Base-by-base conservation (phyloP, 1,140 invertebrate genomes). In the Globodera rostochiensis region DNA sequence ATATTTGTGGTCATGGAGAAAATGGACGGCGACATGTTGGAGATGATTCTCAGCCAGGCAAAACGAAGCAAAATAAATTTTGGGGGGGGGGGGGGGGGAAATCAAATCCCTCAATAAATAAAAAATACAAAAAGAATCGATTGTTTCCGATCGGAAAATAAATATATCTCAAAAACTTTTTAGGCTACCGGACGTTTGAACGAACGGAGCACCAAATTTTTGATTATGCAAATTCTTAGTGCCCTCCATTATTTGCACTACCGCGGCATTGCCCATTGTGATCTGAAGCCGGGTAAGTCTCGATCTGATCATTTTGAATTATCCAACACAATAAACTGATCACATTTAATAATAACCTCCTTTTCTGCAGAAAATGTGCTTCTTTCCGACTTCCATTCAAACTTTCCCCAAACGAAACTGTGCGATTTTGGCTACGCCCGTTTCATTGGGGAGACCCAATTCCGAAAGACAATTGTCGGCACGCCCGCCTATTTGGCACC, bases 371-470 rank as follows among this genome's bases (percentile, higher is more conserved):
- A 89, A 67, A 89, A 89, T 78, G 89, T 89, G n/a, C 84, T 89
- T n/a, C 84, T 89, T 11, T 86, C 83, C 7, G 85, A 89, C 73
- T 82, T 89, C 74, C 64, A 81, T 15, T 77, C 84, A 8, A 83
- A 86, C 25, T 89, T 87, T 76, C 88, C 88, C 0, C 89, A 90
- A 79, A 89, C 89, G 19, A 99, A 99, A 91, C 92, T 99, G 11
- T 98, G 97, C 91, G 97, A 99, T 92, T 99, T 99, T 92, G 97
- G 97, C 79, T 99, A 98, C 92, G 97, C 97, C 9, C 91, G 96
- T 79, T 98, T 99, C 86, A 98, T 99, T 90, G 97, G 96, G 7
- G 97, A 99, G 91, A 98, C 98, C 90, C 98, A 96, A 69, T 99
- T 99, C 91, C 92, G 97, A 25, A 92, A 96, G 86, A 98, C 96